Base-by-base conservation (phyloP, 2,113 vertebrate species). In the Perca flavescens region DNA sequence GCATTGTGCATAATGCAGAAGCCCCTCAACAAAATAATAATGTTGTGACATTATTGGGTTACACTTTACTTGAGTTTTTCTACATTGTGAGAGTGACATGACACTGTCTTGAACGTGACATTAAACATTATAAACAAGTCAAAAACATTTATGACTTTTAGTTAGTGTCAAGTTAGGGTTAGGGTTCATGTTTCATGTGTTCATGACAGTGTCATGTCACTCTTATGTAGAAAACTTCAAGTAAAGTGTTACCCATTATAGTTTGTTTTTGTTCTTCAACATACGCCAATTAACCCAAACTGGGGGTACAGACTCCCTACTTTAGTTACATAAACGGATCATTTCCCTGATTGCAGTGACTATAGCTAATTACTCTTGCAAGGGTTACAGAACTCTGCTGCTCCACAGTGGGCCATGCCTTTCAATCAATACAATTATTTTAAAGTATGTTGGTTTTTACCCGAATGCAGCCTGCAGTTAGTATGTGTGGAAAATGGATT, bases 391-490 rank as follows among this genome's bases (percentile, higher is more conserved):
- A 80, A 47, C 25, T n/a, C 19, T 22, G 46, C 43, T 56, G 40
- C 21, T 82, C 36, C 14, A 61, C 47, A 36, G 57, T 43, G 25
- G 54, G 54, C 53, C 22, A 0, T 75, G 49, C 3, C 49, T 13
- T 68, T 68, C 15, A 74, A 58, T 77, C 68, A 71, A 54, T 80
- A 34, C 36, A 73, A 34, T 73, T 86, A 61, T 79, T 61, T 71
- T 54, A 40, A 49, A 71, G 40, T 66, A 31, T 77, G 64, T 71
- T 81, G 70, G n/a, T 81, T 50, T 77, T 77, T 70, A 77, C 7
- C 25, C 6, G 0, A 40, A 47, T 40, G 16, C 31, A 46, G 49
- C 21, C 36, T 57, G 14, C 21, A 72, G 31, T 64, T 60, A 31
- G 3, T 74, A 70, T 63, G 19, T 74, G 21, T 53, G n/a, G 6